Base-by-base conservation (phyloP, 2,888 invertebrate species). In the Bhutanitis thaidina region DNA sequence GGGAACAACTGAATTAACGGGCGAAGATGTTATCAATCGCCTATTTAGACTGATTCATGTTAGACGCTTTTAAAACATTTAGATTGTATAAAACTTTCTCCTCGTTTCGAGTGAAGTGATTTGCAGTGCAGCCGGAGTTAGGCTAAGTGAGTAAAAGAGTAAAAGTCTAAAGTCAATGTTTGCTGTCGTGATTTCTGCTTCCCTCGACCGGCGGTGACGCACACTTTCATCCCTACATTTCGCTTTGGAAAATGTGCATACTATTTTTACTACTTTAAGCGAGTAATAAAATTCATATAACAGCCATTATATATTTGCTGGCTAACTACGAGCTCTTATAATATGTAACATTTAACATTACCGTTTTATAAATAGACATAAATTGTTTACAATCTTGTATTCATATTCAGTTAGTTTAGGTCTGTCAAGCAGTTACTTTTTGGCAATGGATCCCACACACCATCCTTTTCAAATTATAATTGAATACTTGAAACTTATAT, bases 131-230 rank as follows among this genome's bases (percentile, higher is more conserved):
- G 73, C 60, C 67, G 68, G 77, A 80, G 80, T 83, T 79, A 77
- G 76, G 65, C 75, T 86, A 83, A 87, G 86, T 85, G 83, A 84
- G 83, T 84, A 79, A 83, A 83, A 83, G 79, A 84, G 79, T 80
- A 84, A 87, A 88, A 85, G 80, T 80, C 74, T 74, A 82, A 77
- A 86, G 89, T 88, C 87, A 88, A 88, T 88, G 84, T 89, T 88
- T 86, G 87, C 87, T 60, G 74, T 74, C 84, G 82, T 87, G 87
- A 89, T 88, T 88, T 86, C 74, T 69, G 71, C 72, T 73, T 74
- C 77, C 73, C 72, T 72, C 71, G 73, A 61, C 69, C 69, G 73
- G 56, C 74, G 61, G 77, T 80, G 80, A 80, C 80, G 78, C 66
- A 67, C 68, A 67, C 64, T 69, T 56, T 56, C 56, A 53, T 59